phyloP scores from a whole-genome alignment of 2,113 vertebrate species.

The Scortum barcoo region DNA sequence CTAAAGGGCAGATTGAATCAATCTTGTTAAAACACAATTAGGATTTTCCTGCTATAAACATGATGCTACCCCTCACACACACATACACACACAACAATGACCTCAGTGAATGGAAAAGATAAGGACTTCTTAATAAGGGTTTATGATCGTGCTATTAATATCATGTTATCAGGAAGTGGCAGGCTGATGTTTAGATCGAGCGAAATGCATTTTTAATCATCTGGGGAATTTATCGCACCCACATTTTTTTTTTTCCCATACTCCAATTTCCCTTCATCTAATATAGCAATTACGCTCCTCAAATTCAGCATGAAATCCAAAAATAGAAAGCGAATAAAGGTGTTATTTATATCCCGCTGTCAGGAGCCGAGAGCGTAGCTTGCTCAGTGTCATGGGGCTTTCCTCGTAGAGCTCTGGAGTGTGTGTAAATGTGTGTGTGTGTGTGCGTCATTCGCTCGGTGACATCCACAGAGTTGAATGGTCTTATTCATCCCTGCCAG shows the following conservation, averaged over 20 bases:
- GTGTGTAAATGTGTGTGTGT: slow-evolving; percentile 15
- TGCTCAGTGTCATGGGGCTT: slow-evolving; percentile 45
- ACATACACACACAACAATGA: slow-evolving; percentile 27
- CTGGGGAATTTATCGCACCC: slow-evolving; percentile 23
- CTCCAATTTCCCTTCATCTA: slow-evolving; percentile 18
- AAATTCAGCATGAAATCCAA: slow-evolving; percentile 24
- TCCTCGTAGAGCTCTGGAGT: slow-evolving; percentile 19
- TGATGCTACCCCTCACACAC: slow-evolving; percentile 27
- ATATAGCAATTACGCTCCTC: background rate
- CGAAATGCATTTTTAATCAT: slow-evolving; percentile 58
- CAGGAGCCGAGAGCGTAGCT: slow-evolving; percentile 6
- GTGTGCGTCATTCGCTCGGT: background rate
- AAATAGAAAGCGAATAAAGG: slow-evolving; percentile 47
- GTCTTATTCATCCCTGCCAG: slow-evolving; percentile 63
- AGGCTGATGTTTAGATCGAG: slow-evolving; percentile 32
- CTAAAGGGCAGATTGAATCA: slow-evolving; percentile 70
- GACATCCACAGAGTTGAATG: slow-evolving; percentile 44
- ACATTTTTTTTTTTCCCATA: slow-evolving; percentile 28
- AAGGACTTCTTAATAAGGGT: slow-evolving; percentile 20
- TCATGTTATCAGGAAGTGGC: slow-evolving; percentile 44
- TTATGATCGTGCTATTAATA: slow-evolving; percentile 59
- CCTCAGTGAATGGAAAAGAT: slow-evolving; percentile 14
- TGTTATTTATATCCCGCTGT: slow-evolving; percentile 44
- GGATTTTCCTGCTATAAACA: slow-evolving; percentile 62
- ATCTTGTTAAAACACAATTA: slow-evolving; percentile 71